Base-by-base conservation (phyloP, 1,140 invertebrate species). In the Colletes gigas region DNA sequence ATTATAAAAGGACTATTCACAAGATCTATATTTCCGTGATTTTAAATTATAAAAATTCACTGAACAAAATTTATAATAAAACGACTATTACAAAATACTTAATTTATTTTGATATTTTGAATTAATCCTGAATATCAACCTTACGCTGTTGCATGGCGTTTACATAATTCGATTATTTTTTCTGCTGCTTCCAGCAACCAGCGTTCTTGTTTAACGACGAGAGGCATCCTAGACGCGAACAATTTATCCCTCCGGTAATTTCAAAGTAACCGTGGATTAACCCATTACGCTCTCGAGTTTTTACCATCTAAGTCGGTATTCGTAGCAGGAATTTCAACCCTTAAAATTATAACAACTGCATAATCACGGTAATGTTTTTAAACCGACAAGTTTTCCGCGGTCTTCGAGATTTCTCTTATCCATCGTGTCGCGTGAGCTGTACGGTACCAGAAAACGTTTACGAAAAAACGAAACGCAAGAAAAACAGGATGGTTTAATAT, bases 81-180 rank as follows among this genome's bases (percentile, higher is more conserved):
- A n/a, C n/a, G n/a, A n/a, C n/a, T n/a, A n/a, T n/a, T n/a, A n/a
- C n/a, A n/a, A n/a, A n/a, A n/a, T n/a, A n/a, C n/a, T n/a, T n/a
- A n/a, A n/a, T n/a, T n/a, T n/a, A n/a, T n/a, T n/a, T n/a, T n/a
- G n/a, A n/a, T n/a, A n/a, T n/a, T n/a, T n/a, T n/a, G n/a, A n/a
- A n/a, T n/a, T n/a, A n/a, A n/a, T n/a, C n/a, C n/a, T n/a, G n/a
- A n/a, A n/a, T n/a, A n/a, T n/a, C n/a, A n/a, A n/a, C n/a, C n/a
- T n/a, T n/a, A n/a, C n/a, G n/a, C n/a, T n/a, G n/a, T n/a, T n/a
- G n/a, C n/a, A n/a, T n/a, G n/a, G n/a, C n/a, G n/a, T n/a, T n/a
- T n/a, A n/a, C n/a, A n/a, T n/a, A n/a, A 66, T 70, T 71, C 71
- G 15, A 78, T 82, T 69, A 82, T 78, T 71, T 60, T 66, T 82